Base-by-base conservation (phyloP, 2,113 vertebrate species). In the Barnardius zonarius region DNA sequence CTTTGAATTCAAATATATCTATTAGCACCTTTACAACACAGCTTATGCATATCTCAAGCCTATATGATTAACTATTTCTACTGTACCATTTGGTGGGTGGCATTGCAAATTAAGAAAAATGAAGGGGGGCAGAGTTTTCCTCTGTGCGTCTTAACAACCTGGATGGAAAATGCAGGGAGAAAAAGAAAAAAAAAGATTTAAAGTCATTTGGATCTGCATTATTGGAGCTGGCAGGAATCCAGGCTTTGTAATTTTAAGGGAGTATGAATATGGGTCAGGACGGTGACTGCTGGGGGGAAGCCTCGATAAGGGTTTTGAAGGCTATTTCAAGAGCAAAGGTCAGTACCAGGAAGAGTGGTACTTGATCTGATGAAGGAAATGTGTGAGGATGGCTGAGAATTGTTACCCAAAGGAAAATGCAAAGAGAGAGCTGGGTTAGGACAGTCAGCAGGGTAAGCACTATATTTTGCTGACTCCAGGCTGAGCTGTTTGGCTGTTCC, bases 1-100 rank as follows among this genome's bases (percentile, higher is more conserved):
- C 92, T 96, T 95, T 85, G 89, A 87, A 95, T 96, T 92, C 66
- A 92, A 82, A 91, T 95, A 59, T 82, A 89, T 87, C 93, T 96
- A 78, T 95, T 95, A 96, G 48, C 83, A 95, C 91, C 62, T 92
- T 95, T 96, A 78, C 61, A 86, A 81, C 70, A 85, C 63, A 82
- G 81, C 48, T 93, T 84, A 78, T 87, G 69, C 74, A 69, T 91
- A 79, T 84, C 88, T 62, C 43, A 67, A 64, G 64, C 49, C 83
- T 74, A 67, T 91, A 82, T 81, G 72, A 88, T 93, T 90, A 95
- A 81, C 74, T 86, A 8, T 86, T 95, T 88, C 86, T 84, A 70
- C 83, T 79, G 66, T 93, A 91, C 77, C 44, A 11, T 82, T 95
- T 93, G 57, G 84, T 88, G 87, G 67, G 82, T 94, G 93, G 84